A percentile compares a stretch with the other conserved stretches of the same genome.
Conservation (phyloP, 2,113 vertebrate genomes). For the Zosterops borbonicus region DNA sequence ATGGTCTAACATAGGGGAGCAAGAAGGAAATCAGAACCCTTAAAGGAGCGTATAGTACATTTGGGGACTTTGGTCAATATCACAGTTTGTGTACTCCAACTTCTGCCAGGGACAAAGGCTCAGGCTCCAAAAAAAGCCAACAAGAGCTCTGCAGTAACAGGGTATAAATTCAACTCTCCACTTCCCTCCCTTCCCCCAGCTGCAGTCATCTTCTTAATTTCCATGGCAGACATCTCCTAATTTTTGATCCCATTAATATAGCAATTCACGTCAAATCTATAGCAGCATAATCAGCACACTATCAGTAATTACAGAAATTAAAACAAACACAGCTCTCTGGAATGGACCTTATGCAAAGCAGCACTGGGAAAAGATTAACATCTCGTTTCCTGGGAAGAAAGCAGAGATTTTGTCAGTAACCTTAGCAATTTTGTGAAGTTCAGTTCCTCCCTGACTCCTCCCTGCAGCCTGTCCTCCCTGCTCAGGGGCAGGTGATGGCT, state of each 20-base stretch:
- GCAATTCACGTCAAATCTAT: constrained; percentile 50
- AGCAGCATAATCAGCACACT: constrained; percentile 56
- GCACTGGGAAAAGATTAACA: constrained; percentile 53
- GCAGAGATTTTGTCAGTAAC: constrained; percentile 40
- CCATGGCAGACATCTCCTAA: constrained; percentile 39
- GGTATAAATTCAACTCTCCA: not conserved
- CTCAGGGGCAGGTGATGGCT: not conserved
- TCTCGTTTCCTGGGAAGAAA: constrained; percentile 52
- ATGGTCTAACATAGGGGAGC: not conserved
- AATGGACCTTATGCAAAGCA: constrained; percentile 66
- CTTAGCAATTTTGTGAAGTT: constrained; percentile 39
- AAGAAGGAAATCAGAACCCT: not conserved
- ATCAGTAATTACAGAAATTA: constrained; percentile 61
- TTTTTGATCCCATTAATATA: constrained; percentile 57
- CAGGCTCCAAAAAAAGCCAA: not conserved
- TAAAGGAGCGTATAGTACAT: not conserved
- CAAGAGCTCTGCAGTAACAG: not conserved
- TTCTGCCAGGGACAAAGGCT: not conserved
- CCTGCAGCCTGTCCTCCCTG: not conserved
- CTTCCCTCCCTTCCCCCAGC: not conserved
- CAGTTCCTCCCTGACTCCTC: constrained; percentile 4
- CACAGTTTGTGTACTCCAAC: not conserved
- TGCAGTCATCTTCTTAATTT: not conserved
- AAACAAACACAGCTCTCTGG: constrained; percentile 56
- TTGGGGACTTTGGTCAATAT: not conserved